Evolutionary conservation across 2,797 vertebrate species (phyloP), one percentile per base, ranked within the genome.

Genomic region (Thaleichthys pacificus): DNA sequence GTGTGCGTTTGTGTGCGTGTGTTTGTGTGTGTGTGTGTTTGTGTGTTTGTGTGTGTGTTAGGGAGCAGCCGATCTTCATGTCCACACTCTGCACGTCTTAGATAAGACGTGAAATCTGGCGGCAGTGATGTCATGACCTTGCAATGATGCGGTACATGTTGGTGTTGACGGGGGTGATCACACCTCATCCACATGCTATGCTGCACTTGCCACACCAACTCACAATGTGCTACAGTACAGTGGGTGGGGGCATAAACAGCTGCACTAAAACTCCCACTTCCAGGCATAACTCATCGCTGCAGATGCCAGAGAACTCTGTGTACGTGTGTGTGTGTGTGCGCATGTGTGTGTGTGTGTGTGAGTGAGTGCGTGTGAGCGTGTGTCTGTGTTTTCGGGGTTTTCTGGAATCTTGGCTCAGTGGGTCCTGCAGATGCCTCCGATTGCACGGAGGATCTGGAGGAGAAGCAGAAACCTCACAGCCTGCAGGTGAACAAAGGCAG

Each of bases 371-470:
- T 26, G 61, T 67, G 38, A 42, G 38, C 3, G 38, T 42, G 38
- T 42, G 38, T 12, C 11, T 42, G 38, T 42, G 38, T 42, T 14
- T 28, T 63, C 42, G 75, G 42, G 80, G 51, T 58, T 75, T 24
- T 24, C 30, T 71, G 42, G 72, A 84, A 83, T 87, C 79, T 86
- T 91, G 88, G 88, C 89, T 75, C 61, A 82, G 80, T 51, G 68
- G 74, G 54, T 62, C 1, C 74, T 73, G 72, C 88, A 91, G 88
- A 91, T 92, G 89, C 85, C 84, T 84, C 76, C 61, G 74, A 88
- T 88, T 89, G 83, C 86, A 88, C 5, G 80, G 73, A 77, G 85
- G 86, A 92, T 92, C 83, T 54, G 51, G 1, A 54, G 19, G 15
- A n/a, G 51, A n/a, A n/a, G 51, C 38, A 42, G 11, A 7, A 12